A percentile compares a stretch with the other conserved stretches of the same genome.
These are phyloP conservation scores for Brachionus asplanchnoidis DNA, from an alignment of 1,140 invertebrate genomes.

Conservation along the genomic window DNA sequence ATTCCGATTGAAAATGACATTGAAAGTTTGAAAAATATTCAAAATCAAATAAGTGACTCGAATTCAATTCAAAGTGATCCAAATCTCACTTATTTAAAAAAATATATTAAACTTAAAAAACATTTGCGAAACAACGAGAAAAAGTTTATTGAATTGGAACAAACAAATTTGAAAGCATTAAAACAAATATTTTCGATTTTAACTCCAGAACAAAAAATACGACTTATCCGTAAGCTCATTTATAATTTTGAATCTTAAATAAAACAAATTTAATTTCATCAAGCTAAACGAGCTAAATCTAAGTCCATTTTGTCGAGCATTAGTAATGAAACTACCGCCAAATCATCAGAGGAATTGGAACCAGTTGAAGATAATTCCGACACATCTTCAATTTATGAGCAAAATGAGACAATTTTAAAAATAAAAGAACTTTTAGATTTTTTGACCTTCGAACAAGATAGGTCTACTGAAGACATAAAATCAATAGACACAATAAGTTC, in stretches of 20 bases:
- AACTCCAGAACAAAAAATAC: slow-evolving; percentile 31
- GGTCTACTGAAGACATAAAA: not conserved
- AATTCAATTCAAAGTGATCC: not conserved
- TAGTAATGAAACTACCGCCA: not conserved
- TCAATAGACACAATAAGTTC: not conserved
- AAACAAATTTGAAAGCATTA: slow-evolving; percentile 24
- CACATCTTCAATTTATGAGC: not conserved
- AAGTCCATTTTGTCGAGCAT: not conserved
- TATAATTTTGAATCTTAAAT: not conserved
- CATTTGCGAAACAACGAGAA: slow-evolving; percentile 1
- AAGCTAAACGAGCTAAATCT: not conserved
- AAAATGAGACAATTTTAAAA: slow-evolving; percentile 17
- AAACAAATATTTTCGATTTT: slow-evolving; percentile 16
- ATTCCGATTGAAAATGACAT: not conserved
- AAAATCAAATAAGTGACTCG: not conserved
- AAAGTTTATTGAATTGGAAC: not conserved
- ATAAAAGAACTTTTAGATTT: slow-evolving; percentile 7
- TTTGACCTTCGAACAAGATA: not conserved
- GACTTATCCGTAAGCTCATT: slow-evolving; percentile 4
- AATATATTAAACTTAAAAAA: slow-evolving; percentile 39
- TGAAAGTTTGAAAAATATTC: not conserved
- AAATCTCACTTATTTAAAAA: slow-evolving; percentile 19
- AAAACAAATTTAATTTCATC: not conserved
- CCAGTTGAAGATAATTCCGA: not conserved
- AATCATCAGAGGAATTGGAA: not conserved